Evolutionary conservation across 1,140 invertebrate genomes (phyloP), one percentile per base, ranked within the genome.

Genomic region (Pogonomyrmex barbatus): DNA sequence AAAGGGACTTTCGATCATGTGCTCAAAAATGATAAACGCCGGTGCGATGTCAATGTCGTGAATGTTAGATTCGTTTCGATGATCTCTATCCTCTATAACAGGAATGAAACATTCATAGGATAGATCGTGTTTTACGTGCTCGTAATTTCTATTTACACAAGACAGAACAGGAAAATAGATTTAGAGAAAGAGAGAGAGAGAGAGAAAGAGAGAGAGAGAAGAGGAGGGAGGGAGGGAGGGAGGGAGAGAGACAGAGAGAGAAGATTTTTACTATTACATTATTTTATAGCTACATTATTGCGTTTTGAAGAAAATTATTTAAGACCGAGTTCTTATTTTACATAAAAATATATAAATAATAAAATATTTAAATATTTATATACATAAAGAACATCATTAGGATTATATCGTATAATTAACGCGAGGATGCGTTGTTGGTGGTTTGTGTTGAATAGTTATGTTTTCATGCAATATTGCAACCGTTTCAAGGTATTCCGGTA

Each of bases 11-110:
- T 79, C 47, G 77, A 30, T 52, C 47, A 39, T n/a, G n/a, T 14
- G 58, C 17, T 33, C 86, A 84, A 71, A 75, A 85, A 71, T 47
- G 54, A 88, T 87, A 88, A 87, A 76, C 33, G 77, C 68, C 36
- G 36, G 36, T 47, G 24, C 68, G 54, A 52, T 36, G 65, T 87
- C 79, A 84, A 39, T 60, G 79, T 52, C 36, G 52, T 33, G 65
- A 65, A 77, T 42, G 52, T 62, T 76, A 68, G 86, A 71, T n/a
- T 39, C 62, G 54, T 70, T 47, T 33, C 30, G 42, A 14, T 47
- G 47, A 71, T 70, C 24, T 68, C 47, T 68, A 79, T 56, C 77
- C 54, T 45, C n/a, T 33, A 14, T 12, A n/a, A 62, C 24, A 54
- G 5, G n/a, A 68, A 79, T n/a, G 50, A 30, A 77, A 52, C n/a